A percentile compares a stretch with the other conserved stretches of the same genome.
Conservation (phyloP, 2,888 invertebrate species). For the Serrognathus titanus region DNA sequence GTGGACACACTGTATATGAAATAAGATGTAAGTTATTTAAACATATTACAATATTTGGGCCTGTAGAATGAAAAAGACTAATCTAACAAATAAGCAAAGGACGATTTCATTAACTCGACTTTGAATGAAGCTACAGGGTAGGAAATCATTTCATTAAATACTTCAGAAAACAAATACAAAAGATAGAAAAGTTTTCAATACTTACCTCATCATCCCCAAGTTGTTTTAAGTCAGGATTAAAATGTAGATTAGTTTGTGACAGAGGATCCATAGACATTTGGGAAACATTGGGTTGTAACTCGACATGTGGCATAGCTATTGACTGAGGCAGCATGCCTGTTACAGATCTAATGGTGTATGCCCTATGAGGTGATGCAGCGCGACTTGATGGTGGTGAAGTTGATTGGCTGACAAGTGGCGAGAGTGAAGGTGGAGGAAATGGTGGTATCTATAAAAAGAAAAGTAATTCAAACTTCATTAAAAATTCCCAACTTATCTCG, state of each 20-base stretch:
- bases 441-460: conserved; percentile 46
- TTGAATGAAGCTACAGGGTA: too few species aligned
- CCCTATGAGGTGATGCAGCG: conserved; percentile 62
- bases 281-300: too few species aligned
- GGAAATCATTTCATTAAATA: too few species aligned
- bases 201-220: conserved; percentile 37
- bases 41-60: too few species aligned
- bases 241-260: conserved; percentile 34
- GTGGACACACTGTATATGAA: too few species aligned
- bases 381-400: conserved; percentile 78
- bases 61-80: too few species aligned
- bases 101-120: too few species aligned
- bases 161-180: too few species aligned
- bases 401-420: conserved; percentile 69
- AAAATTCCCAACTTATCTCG: neutral
- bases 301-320: neutral
- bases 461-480: neutral
- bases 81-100: too few species aligned
- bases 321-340: conserved; percentile 37
- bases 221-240: conserved; percentile 30
- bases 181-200: neutral
- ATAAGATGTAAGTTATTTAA: too few species aligned
- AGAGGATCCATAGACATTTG: conserved; percentile 11
- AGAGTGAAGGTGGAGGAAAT: conserved; percentile 60
- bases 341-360: conserved; percentile 39